Evolutionary conservation across 2,113 vertebrate species (phyloP).

Genomic region (human): DNA sequence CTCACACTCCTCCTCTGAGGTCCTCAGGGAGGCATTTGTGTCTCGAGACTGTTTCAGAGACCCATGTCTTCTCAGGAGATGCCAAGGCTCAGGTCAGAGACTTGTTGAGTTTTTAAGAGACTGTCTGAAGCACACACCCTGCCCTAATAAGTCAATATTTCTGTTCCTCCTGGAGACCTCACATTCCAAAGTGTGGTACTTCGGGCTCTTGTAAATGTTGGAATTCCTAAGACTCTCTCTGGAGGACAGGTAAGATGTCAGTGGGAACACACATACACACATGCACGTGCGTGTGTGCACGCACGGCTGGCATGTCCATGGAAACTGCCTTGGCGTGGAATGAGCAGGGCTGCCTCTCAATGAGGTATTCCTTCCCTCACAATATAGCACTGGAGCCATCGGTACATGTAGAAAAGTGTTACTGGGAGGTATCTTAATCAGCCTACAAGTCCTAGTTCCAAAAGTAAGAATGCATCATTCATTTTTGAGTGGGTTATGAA

Average conservation of each 20-base stretch:
- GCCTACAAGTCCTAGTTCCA: background rate
- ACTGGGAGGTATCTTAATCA: fast-evolving
- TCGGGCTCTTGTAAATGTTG: background rate
- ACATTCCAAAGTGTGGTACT: background rate
- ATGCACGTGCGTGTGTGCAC: fast-evolving
- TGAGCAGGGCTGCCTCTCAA: background rate
- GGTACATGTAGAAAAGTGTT: background rate
- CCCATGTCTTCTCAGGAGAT: background rate
- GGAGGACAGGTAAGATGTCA: background rate
- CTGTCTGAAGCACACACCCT: background rate
- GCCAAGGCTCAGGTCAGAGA: background rate
- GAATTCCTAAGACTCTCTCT: background rate
- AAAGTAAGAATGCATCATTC: background rate
- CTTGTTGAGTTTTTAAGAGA: background rate
- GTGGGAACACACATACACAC: background rate
- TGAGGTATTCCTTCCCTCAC: background rate
- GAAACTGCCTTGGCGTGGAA: background rate
- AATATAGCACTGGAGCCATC: background rate
- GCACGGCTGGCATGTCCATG: background rate
- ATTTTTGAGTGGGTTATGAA: background rate
- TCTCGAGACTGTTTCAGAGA: background rate
- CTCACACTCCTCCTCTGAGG: background rate
- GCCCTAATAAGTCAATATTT: constrained; percentile 32
- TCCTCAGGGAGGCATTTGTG: background rate
- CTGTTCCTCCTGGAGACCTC: background rate